These are phyloP conservation scores for Melanocharis versteri DNA, from an alignment of 2,113 vertebrate species.

Conservation along the genomic window DNA sequence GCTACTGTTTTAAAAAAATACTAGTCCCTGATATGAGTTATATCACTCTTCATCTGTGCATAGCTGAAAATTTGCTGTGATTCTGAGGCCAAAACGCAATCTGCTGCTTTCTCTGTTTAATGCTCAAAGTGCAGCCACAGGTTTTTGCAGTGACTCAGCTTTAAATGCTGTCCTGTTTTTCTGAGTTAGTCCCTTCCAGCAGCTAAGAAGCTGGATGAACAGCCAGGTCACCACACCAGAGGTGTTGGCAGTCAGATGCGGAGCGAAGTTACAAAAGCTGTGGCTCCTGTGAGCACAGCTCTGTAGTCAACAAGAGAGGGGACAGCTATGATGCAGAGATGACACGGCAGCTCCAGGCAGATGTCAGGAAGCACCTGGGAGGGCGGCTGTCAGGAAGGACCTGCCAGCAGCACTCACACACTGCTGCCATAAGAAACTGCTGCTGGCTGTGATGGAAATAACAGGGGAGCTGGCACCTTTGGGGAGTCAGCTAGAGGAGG, in stretches of 20 bases:
- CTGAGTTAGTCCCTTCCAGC: neutral
- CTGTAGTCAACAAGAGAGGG: neutral
- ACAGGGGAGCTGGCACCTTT: neutral
- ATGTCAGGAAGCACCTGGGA: conserved; percentile 63
- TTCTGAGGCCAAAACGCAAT: neutral
- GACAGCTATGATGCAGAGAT: neutral
- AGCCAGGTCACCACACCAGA: neutral
- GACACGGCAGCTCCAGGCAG: neutral
- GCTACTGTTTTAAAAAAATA: neutral
- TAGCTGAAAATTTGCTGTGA: neutral
- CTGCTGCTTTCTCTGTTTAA: neutral
- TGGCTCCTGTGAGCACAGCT: neutral
- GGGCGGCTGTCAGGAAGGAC: neutral
- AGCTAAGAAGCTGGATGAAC: neutral
- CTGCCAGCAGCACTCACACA: neutral
- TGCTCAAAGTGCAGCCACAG: neutral
- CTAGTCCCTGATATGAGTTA: conserved; percentile 6
- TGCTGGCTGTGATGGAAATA: neutral
- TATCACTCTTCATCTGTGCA: neutral
- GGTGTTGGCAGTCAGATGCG: neutral
- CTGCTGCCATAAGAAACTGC: neutral
- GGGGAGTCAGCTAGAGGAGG: neutral
- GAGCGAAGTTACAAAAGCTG: rapidly evolving
- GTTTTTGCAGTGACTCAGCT: neutral
- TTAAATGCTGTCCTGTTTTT: neutral